Conservation (phyloP, 2,888 invertebrate genomes). For the Camptogramma bilineatum region DNA sequence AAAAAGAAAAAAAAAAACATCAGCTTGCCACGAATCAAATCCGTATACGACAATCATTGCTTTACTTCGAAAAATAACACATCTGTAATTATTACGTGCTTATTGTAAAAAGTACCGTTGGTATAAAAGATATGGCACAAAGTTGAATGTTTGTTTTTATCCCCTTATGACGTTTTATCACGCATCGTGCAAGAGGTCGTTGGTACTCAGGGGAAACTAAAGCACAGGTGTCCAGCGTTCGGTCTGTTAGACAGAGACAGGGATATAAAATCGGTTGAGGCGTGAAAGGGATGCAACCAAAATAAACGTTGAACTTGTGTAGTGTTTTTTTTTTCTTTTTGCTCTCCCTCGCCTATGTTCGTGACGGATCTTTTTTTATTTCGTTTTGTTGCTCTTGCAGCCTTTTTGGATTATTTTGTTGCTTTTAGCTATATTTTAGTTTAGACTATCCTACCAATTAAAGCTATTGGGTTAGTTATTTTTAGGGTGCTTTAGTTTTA, state of each 20-base stretch:
- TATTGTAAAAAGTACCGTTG: conserved; percentile 54
- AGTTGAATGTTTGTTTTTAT: conserved; percentile 51
- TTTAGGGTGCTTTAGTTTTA: conserved; percentile 40
- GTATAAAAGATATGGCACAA: conserved; percentile 49
- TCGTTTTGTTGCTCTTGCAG: conserved; percentile 76
- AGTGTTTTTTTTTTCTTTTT: conserved; percentile 77
- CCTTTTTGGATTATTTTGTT: conserved; percentile 82
- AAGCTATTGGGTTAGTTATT: conserved; percentile 61
- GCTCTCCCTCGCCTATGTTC: conserved; percentile 85
- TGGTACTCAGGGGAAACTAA: conserved; percentile 85
- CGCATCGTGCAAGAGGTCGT: conserved; percentile 76
- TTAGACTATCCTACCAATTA: conserved; percentile 69
- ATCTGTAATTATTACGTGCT: conserved; percentile 64
- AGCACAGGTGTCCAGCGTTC: conserved; percentile 86
- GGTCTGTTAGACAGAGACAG: conserved; percentile 68
- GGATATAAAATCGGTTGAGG: conserved; percentile 52
- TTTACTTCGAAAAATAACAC: conserved; percentile 78
- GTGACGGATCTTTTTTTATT: conserved; percentile 81
- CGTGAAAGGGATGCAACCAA: conserved; percentile 77
- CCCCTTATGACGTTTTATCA: conserved; percentile 63
- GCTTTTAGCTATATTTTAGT: conserved; percentile 83
- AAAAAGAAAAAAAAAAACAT: conserved; percentile 63
- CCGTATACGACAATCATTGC: conserved; percentile 84
- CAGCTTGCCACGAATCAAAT: conserved; percentile 81
- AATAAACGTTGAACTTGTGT: conserved; percentile 85